Evolutionary conservation across 2,797 vertebrate genomes (phyloP).

Genomic region (Allobates femoralis): DNA sequence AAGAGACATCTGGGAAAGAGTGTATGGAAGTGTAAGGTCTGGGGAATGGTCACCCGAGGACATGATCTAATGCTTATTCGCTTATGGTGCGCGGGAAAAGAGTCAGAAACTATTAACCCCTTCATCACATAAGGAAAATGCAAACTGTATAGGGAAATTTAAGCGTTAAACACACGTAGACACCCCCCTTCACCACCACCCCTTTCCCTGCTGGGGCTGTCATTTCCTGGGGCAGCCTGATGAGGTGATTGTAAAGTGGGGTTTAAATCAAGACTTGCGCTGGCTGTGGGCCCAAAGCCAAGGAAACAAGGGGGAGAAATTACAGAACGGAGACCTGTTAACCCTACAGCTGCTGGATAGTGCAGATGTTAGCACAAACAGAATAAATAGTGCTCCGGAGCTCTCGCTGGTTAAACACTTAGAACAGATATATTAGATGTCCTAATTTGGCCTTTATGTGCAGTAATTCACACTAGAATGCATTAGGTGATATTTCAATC

Average conservation of each 20-base stretch:
- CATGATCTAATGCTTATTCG: neutral
- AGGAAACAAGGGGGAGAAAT: conserved; percentile 51
- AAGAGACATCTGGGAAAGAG: neutral
- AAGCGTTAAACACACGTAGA: conserved; percentile 46
- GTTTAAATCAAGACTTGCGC: conserved; percentile 62
- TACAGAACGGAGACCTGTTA: conserved; percentile 55
- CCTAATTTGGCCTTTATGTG: conserved; percentile 10
- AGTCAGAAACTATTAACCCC: neutral
- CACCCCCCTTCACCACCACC: neutral
- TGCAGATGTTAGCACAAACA: neutral
- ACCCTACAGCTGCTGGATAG: conserved; percentile 41
- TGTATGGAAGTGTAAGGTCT: neutral
- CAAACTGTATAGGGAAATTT: conserved; percentile 22
- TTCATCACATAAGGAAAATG: neutral
- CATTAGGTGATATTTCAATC: neutral
- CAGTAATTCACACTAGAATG: neutral
- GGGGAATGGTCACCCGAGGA: neutral
- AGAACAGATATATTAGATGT: neutral
- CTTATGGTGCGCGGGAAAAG: neutral
- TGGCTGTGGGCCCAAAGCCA: conserved; percentile 53
- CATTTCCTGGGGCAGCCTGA: conserved; percentile 63
- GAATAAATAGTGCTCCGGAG: neutral
- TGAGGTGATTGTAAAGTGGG: conserved; percentile 64
- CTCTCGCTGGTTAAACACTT: neutral
- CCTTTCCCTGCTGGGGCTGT: conserved; percentile 54